Percentiles rank a stretch among this genome's conserved stretches.
Evolutionary conservation across 2,113 vertebrate species (phyloP).

Genomic region (Ailurus styani): DNA sequence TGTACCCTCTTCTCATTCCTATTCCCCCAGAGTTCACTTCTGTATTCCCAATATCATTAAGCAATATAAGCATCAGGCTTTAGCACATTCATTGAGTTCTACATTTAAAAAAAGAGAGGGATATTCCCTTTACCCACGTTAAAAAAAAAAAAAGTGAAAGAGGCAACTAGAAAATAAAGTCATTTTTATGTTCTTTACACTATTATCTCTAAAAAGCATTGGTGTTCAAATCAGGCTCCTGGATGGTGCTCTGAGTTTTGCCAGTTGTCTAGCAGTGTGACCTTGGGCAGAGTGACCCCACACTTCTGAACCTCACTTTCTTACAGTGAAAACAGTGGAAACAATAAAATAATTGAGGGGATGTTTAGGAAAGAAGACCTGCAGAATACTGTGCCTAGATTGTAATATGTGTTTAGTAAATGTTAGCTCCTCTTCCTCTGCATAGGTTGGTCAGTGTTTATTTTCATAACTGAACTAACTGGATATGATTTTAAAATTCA

Average conservation of each 20-base stretch:
- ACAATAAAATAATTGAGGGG: not conserved
- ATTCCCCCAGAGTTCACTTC: not conserved
- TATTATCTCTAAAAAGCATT: not conserved
- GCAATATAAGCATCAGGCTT: not conserved
- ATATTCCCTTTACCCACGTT: not conserved
- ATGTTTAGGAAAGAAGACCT: not conserved
- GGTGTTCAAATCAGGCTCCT: not conserved
- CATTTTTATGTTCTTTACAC: not conserved
- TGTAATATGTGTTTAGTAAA: not conserved
- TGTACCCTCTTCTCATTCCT: not conserved
- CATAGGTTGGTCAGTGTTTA: not conserved
- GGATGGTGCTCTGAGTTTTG: not conserved
- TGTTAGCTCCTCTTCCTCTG: not conserved
- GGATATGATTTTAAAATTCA: slow-evolving; percentile 40
- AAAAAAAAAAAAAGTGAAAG: not conserved
- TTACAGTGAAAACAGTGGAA: no score
- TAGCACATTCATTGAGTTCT: not conserved
- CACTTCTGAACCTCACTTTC: not conserved
- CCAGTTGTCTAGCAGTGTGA: not conserved
- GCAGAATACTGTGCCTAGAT: not conserved
- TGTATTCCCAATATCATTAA: not conserved
- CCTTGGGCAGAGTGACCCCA: not conserved
- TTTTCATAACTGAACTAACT: slow-evolving; percentile 50
- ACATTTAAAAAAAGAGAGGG: not conserved
- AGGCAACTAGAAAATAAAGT: not conserved